These are phyloP conservation scores for Protonemura montana DNA, from an alignment of 2,888 invertebrate species.

Conservation along the genomic window DNA sequence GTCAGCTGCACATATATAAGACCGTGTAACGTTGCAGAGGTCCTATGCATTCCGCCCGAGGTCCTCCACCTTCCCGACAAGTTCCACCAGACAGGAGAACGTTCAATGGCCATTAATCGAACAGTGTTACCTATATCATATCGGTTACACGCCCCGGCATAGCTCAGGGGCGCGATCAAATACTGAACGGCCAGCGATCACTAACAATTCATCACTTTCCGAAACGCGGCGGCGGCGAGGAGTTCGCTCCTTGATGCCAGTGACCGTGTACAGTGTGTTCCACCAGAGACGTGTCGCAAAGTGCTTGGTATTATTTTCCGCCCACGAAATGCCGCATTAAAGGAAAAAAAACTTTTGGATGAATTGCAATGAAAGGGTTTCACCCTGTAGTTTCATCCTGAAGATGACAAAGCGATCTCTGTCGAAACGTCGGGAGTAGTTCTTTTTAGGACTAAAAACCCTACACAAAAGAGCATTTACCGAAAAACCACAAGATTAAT, in stretches of 20 bases:
- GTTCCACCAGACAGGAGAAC: not conserved
- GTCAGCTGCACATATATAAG: not conserved
- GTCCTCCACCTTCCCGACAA: not conserved
- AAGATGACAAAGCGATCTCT: too few species aligned
- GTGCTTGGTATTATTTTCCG: too few species aligned
- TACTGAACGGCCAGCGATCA: conserved; percentile 19
- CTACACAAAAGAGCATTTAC: too few species aligned
- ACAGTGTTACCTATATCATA: conserved; percentile 21
- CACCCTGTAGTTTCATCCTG: too few species aligned
- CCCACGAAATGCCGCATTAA: too few species aligned
- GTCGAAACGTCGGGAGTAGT: too few species aligned
- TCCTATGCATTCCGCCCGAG: not conserved
- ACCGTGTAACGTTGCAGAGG: not conserved
- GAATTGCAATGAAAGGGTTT: too few species aligned
- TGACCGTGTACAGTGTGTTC: too few species aligned
- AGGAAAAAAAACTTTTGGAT: too few species aligned
- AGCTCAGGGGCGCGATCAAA: conserved; percentile 22
- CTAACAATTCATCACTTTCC: conserved; percentile 34
- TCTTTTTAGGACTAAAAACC: too few species aligned
- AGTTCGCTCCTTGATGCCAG: not conserved
- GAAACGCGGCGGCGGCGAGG: not conserved
- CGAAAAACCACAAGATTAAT: too few species aligned
- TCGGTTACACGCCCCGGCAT: conserved; percentile 29
- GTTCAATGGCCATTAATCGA: conserved; percentile 28
- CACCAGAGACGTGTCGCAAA: too few species aligned